Percentiles rank a stretch among this genome's conserved stretches.
Conservation (phyloP, 2,797 vertebrate genomes). For the Toxotes lorentzi region DNA sequence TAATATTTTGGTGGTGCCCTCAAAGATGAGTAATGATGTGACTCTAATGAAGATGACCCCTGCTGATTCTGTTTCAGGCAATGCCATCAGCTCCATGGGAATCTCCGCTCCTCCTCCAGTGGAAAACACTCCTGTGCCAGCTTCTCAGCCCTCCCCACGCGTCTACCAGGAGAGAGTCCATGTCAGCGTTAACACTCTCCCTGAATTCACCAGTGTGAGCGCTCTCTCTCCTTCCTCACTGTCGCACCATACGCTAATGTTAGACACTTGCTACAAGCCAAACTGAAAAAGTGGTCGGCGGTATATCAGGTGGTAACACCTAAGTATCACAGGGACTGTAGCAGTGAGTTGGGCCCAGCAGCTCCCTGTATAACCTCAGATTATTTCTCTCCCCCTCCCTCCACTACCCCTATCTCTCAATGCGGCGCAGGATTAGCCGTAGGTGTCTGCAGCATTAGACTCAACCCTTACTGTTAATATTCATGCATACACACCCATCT, state of each 20-base stretch:
- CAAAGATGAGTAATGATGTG: slow-evolving; percentile 54
- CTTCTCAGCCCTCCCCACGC: slow-evolving; percentile 77
- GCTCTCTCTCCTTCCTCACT: not conserved
- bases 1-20: slow-evolving; percentile 41
- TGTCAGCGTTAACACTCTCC: slow-evolving; percentile 78
- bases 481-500: slow-evolving; percentile 84
- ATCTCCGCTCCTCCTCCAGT: slow-evolving; percentile 78
- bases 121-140: slow-evolving; percentile 79
- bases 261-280: slow-evolving; percentile 1
- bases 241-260: slow-evolving; percentile 35
- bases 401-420: slow-evolving; percentile 52
- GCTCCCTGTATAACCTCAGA: slow-evolving; percentile 50
- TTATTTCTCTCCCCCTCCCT: slow-evolving; percentile 49
- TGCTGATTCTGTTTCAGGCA: slow-evolving; percentile 81
- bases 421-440: slow-evolving; percentile 80
- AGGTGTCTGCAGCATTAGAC: slow-evolving; percentile 80
- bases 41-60: slow-evolving; percentile 61
- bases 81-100: slow-evolving; percentile 86
- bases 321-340: slow-evolving; percentile 24
- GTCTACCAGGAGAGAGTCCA: slow-evolving; percentile 79
- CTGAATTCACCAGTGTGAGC: slow-evolving; percentile 83
- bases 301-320: slow-evolving; percentile 51
- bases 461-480: slow-evolving; percentile 83
- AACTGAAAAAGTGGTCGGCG: slow-evolving; percentile 15
- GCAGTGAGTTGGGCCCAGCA: slow-evolving; percentile 31